Base-by-base conservation (phyloP, 1,140 invertebrate genomes). In the Cotesia glomerata region DNA sequence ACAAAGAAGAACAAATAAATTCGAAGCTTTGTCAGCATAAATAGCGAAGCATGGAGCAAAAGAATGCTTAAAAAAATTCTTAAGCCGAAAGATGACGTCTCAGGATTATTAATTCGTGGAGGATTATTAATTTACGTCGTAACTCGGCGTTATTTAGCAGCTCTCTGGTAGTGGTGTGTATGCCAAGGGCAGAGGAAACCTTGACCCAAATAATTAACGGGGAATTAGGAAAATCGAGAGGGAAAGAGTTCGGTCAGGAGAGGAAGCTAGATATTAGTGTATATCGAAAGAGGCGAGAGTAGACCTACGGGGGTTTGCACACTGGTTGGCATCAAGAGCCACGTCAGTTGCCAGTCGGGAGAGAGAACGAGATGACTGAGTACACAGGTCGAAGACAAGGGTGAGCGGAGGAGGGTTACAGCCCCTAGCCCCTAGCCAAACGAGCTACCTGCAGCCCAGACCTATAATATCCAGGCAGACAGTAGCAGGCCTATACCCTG, bases 381-480 rank as follows among this genome's bases (percentile, higher is more conserved):
- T 11, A 34, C 34, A 13, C 26, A 1, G n/a, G 32, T 36, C 8
- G 11, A n/a, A 9, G 7, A 13, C n/a, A 18, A 39, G 45, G 63
- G 13, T 49, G 39, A 16, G 45, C 18, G 76, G 78, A 81, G 81
- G 81, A 78, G 80, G 79, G 76, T 79, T 72, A 70, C 77, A 77
- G 75, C 74, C 72, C 75, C 75, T 75, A 77, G 75, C 74, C 72
- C 75, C 75, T 75, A 80, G 78, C 77, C 69, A 67, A 71, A 45
- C 39, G 7, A 81, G 80, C 79, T 82, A 84, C 83, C 81, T 84
- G 80, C 84, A 85, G 83, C 84, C 83, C 84, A 85, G 82, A 82
- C 79, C 78, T 82, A 79, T 78, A 79, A 82, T 80, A 83, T 81
- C 79, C 80, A 80, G 82, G 65, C 65, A 54, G 65, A 18, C 45